A percentile compares a stretch with the other conserved stretches of the same genome.
These are phyloP conservation scores for Agrotis clavis DNA, from an alignment of 2,888 invertebrate genomes.

Conservation along the genomic window DNA sequence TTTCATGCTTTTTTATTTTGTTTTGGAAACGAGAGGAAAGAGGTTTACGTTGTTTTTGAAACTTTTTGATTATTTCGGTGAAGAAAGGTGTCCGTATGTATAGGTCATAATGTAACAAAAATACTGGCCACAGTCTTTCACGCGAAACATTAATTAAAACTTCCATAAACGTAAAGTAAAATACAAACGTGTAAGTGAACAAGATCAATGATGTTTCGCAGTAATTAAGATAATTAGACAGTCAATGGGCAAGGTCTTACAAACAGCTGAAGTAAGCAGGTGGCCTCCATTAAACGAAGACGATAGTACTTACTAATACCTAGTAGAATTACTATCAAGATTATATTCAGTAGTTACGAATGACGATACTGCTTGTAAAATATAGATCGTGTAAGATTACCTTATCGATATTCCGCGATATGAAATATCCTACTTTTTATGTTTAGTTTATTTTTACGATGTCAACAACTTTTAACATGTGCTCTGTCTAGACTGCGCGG, in stretches of 20 bases:
- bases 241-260: constrained; percentile 62
- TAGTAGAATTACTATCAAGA: constrained; percentile 43
- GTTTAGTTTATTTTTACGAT: constrained; percentile 29
- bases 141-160: constrained; percentile 13
- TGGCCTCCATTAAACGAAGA: constrained; percentile 54
- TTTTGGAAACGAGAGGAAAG: neutral
- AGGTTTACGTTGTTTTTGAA: neutral
- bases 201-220: constrained; percentile 58
- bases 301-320: constrained; percentile 30
- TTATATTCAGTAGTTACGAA: constrained; percentile 37
- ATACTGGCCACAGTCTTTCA: neutral
- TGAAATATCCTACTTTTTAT: constrained; percentile 21
- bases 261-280: constrained; percentile 76
- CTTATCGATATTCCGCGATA: constrained; percentile 42
- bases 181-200: constrained; percentile 24
- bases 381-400: constrained; percentile 53
- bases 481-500: constrained; percentile 37
- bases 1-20: neutral
- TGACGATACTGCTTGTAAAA: constrained; percentile 49
- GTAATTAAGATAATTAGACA: constrained; percentile 73
- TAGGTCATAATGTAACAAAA: too few species aligned
- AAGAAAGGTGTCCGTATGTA: neutral
- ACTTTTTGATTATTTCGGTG: neutral
- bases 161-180: constrained; percentile 27
- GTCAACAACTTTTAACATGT: constrained; percentile 30